Evolutionary conservation across 2,797 vertebrate species (phyloP).

Genomic region (Smutsia temminckii): DNA sequence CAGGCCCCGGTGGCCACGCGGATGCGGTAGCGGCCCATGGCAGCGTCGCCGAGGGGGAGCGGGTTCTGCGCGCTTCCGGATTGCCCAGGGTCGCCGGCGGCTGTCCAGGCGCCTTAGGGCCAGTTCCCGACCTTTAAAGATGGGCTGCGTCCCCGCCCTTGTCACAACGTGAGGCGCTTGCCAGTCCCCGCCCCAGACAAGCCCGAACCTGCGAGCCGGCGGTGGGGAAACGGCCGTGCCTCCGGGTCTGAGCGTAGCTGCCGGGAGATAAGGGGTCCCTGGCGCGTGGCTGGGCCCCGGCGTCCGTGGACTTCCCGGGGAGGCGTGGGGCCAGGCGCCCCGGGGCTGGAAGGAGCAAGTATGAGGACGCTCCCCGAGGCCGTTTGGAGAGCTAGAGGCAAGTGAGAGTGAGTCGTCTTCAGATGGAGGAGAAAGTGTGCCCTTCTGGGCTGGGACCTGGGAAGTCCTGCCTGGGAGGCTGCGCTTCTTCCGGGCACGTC

Average conservation of each 20-base stretch:
- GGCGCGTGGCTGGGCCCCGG: not conserved
- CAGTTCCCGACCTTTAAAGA: slow-evolving; percentile 42
- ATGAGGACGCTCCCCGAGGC: not conserved
- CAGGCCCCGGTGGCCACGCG: slow-evolving; percentile 87
- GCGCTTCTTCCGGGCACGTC: not conserved
- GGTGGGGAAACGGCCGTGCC: not conserved
- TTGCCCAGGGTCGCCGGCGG: not conserved
- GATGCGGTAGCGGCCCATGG: slow-evolving; percentile 87
- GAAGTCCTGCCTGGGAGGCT: not conserved
- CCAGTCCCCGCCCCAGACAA: slow-evolving; percentile 67
- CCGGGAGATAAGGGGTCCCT: not conserved
- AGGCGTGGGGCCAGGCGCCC: not conserved
- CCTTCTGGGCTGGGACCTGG: not conserved
- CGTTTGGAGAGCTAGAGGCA: not conserved
- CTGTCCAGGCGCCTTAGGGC: not conserved
- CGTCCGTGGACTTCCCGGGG: too few species aligned
- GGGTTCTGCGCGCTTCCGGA: slow-evolving; percentile 44
- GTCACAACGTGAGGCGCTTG: not conserved
- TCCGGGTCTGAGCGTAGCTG: not conserved
- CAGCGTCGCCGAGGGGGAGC: not conserved
- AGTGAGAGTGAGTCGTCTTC: not conserved
- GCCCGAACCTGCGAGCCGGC: slow-evolving; percentile 65
- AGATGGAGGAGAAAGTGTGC: not conserved
- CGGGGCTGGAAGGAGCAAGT: not conserved
- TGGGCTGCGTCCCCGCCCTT: slow-evolving; percentile 60